A percentile compares a stretch with the other conserved stretches of the same genome.
phyloP scores from a whole-genome alignment of 2,797 vertebrate genomes.

The Clarias pachynema region DNA sequence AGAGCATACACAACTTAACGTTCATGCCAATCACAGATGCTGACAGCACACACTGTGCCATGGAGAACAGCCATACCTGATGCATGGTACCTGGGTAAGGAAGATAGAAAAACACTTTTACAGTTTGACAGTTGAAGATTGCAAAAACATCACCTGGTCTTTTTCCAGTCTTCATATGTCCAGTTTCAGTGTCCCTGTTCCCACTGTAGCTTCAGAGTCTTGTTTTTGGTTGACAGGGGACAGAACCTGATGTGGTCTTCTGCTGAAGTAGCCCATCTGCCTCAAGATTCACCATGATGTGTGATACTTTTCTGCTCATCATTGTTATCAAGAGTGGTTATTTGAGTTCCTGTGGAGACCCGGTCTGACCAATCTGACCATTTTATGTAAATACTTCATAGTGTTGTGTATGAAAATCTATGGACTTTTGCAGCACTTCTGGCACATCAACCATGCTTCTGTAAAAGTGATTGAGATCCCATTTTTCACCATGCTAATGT shows the following conservation, averaged over 20 bases:
- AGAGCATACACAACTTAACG: slow-evolving; percentile 67
- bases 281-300: background rate
- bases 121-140: background rate
- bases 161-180: background rate
- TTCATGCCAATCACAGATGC: slow-evolving; percentile 66
- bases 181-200: background rate
- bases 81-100: slow-evolving; percentile 65
- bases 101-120: background rate
- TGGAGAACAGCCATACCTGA: slow-evolving; percentile 67
- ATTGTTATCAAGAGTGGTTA: background rate
- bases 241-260: background rate
- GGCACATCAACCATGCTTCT: background rate
- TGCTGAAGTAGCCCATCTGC: background rate
- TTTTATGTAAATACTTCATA: background rate
- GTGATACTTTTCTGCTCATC: background rate
- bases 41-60: slow-evolving; percentile 69
- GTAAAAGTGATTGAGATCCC: background rate
- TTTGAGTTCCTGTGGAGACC: background rate
- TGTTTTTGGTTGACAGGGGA: background rate
- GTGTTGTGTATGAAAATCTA: background rate
- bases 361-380: background rate
- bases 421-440: background rate
- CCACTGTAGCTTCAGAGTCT: background rate
- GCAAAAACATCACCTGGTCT: background rate
- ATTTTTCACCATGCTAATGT: background rate